Evolutionary conservation across 1,140 invertebrate species (phyloP), one percentile per base, ranked within the genome.

Genomic region (Solenopsis invicta): DNA sequence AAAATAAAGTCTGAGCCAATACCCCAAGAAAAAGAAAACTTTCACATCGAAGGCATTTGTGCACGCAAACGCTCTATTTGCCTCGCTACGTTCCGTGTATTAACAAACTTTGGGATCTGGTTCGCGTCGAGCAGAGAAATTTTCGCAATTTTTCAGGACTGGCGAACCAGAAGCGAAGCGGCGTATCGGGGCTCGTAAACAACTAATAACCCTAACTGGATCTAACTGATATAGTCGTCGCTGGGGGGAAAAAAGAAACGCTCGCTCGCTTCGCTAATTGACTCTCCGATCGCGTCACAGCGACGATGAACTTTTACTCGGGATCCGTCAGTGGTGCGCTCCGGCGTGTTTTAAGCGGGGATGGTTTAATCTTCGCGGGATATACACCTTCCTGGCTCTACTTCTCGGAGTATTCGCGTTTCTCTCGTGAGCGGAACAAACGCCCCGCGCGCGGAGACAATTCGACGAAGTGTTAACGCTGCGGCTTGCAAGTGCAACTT

Each of bases 391-490:
- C 0, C 77, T n/a, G 16, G 64, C 13, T 45, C n/a, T 24, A 54
- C 34, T 41, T 21, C 10, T 48, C 18, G 48, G 77, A 16, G 59
- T 21, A 37, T 29, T 67, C 54, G 37, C 37, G n/a, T 16, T 48
- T n/a, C 61, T 66, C 41, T 29, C 61, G 9, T 1, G 56, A 52
- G 13, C 13, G 12, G n/a, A 16, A 16, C 13, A 37, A 16, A 45
- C 9, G 48, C 34, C 5, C 21, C 62, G 62, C n/a, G 61, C 18
- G 29, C 72, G 61, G 64, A 56, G 72, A 74, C 76, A 71, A 90
- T 90, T 87, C 87, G 84, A 81, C 84, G 21, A 90, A 87, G 87
- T 87, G 89, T 82, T 86, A 90, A 89, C 85, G 84, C 59, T 75
- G 82, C 48, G 62, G 80, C 48, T 80, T 82, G 85, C 82, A 89